phyloP scores from a whole-genome alignment of 2,113 vertebrate species.

The Elaphurus davidianus region DNA sequence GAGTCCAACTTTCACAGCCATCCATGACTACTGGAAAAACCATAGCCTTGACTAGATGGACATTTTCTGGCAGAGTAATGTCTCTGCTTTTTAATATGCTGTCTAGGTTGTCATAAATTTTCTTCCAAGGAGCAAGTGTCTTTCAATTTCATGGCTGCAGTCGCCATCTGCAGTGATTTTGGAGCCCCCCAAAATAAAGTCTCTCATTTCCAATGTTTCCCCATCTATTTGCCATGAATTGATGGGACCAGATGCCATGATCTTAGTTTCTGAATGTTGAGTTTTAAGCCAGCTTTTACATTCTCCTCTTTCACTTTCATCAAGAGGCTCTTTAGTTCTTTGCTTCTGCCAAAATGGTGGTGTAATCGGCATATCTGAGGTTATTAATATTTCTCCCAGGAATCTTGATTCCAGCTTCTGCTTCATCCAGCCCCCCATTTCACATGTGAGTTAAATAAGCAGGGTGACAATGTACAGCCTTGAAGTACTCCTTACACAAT shows the following conservation, averaged over 20 bases:
- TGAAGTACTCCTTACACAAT: neutral
- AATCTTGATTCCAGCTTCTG: neutral
- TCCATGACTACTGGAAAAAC: neutral
- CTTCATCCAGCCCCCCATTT: neutral
- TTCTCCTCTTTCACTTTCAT: neutral
- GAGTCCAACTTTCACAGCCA: neutral
- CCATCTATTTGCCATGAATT: neutral
- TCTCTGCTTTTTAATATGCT: neutral
- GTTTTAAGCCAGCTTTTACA: neutral
- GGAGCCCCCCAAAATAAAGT: neutral
- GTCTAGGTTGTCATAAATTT: neutral
- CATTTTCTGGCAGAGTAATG: neutral
- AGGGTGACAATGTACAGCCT: neutral
- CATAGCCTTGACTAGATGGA: neutral
- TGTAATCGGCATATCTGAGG: neutral
- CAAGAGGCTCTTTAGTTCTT: neutral
- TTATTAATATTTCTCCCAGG: neutral
- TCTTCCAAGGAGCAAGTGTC: fast-evolving
- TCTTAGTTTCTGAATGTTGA: neutral
- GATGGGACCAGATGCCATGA: neutral
- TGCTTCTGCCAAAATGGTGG: neutral
- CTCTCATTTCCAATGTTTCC: neutral
- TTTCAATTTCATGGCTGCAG: neutral
- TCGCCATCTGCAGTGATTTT: neutral
- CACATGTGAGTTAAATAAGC: neutral